phyloP scores from a whole-genome alignment of 2,797 vertebrate genomes.

The Myotis vivesi region DNA sequence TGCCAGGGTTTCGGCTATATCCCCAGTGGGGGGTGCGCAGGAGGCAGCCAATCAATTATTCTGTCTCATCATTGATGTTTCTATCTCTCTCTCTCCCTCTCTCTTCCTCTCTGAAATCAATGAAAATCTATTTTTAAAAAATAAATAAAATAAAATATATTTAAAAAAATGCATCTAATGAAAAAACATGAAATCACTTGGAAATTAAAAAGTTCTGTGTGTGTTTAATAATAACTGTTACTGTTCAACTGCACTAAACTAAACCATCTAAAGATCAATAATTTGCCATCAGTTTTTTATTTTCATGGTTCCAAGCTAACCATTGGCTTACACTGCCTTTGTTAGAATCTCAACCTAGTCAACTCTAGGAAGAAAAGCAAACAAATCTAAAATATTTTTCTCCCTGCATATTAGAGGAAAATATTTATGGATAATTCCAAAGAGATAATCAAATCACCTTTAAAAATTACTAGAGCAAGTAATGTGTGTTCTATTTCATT shows the following conservation, averaged over 20 bases:
- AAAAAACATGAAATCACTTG: conserved; percentile 1
- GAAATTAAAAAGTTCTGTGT: conserved; percentile 5
- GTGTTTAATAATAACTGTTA: background rate
- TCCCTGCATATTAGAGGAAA: background rate
- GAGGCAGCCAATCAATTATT: no score
- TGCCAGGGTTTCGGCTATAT: no score
- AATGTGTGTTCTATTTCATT: background rate
- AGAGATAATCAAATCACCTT: background rate
- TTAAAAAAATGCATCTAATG: background rate
- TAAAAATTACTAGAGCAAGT: background rate
- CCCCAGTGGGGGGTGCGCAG: no score
- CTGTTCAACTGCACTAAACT: background rate
- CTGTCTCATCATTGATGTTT: no score
- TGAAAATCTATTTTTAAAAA: no score
- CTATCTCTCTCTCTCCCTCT: no score
- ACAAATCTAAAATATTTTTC: background rate
- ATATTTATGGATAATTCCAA: background rate
- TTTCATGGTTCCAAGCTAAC: background rate
- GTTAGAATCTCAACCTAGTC: background rate
- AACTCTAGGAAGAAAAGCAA: background rate
- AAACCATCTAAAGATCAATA: background rate
- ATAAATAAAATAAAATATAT: no score
- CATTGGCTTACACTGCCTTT: background rate
- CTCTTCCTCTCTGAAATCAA: no score
- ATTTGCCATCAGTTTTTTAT: background rate